Evolutionary conservation across 1,140 invertebrate species (phyloP), one percentile per base, ranked within the genome.

Genomic region (Amphibalanus amphitrite): DNA sequence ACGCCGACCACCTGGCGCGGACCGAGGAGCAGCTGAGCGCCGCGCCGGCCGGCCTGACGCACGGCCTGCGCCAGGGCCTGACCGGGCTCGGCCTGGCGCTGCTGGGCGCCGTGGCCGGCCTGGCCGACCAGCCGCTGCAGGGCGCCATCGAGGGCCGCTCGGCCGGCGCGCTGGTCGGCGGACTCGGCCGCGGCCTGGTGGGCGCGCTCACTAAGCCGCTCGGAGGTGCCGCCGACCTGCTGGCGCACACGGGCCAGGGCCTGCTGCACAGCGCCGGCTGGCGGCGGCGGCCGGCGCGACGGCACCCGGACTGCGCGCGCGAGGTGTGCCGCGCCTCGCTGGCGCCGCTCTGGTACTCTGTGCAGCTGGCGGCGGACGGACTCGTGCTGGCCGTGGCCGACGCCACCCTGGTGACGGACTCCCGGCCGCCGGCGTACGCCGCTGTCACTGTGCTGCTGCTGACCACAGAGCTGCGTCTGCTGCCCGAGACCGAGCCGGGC

Each of bases 91-190:
- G 93, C 30, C 89, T 97, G 72, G 93, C 91, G 79, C 79, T 97
- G 68, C 82, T 97, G 15, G 92, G 93, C 69, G 94, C 93, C 59
- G 87, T 97, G 25, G 93, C 93, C 28, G 94, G 94, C 3, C 80
- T 97, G 33, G 92, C 92, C 0, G 92, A 97, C 80, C 93, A 97
- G 82, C 93, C 95, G 0, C 80, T 98, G 25, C 90, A 96, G 78
- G 89, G 89, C 67, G 72, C 84, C 26, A 85, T 83, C 73, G 83
- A 79, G 6, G 84, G 83, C 0, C 82, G 84, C 64, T 81, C 83
- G 1, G 85, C 88, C 28, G 85, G 89, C 0, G 85, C 85, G 65
- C 79, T 96, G 20, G 86, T 92, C 0, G 85, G 88, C 0, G 93
- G 92, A 1, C 82, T 97, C 10, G 90, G 92, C 25, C 87, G 91